Evolutionary conservation across 2,113 vertebrate species (phyloP), one percentile per base, ranked within the genome.

Genomic region (Actinemys pallida): DNA sequence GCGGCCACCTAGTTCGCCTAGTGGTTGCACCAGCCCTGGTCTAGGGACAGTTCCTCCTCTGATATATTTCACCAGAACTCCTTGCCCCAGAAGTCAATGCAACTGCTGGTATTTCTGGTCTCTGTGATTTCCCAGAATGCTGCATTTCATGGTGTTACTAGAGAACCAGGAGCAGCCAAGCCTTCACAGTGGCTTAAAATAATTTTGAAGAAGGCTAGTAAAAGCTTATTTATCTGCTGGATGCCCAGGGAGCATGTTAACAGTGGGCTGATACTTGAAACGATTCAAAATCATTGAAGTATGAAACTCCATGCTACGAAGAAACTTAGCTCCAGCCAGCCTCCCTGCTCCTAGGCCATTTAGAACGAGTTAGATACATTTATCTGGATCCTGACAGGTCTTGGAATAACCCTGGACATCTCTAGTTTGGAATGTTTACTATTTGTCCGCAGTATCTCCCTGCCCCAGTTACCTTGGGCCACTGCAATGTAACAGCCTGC

Each of bases 381-480:
- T 84, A 4, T 78, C 69, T 42, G 29, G 5, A 10, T 83, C 89
- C 47, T 90, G 45, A 87, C 53, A 54, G 35, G 17, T 86, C 29
- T n/a, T 14, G 39, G 31, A 49, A 84, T 47, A 78, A 93, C 53
- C 65, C 50, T 90, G 59, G 9, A 65, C 10, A 56, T 83, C 57
- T 42, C n/a, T 87, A 35, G 9, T 47, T 78, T 95, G 88, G 91
- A 94, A 93, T 52, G 90, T 53, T 5, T 84, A 52, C 75, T 90
- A 20, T 89, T 81, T 57, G 35, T 84, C 93, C 84, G 52, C 72
- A 72, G 50, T 53, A 45, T 75, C 0, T 0, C 52, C 45, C 10
- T 2, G 3, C 59, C 39, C 69, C 0, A 0, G 1, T 90, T 94
- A 83, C 62, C 45, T 86, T 22, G 80, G 10, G 69, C 47, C 1